A percentile compares a stretch with the other conserved stretches of the same genome.
These are phyloP conservation scores for Cynoglossus semilaevis DNA, from an alignment of 2,113 vertebrate genomes.

Conservation along the genomic window DNA sequence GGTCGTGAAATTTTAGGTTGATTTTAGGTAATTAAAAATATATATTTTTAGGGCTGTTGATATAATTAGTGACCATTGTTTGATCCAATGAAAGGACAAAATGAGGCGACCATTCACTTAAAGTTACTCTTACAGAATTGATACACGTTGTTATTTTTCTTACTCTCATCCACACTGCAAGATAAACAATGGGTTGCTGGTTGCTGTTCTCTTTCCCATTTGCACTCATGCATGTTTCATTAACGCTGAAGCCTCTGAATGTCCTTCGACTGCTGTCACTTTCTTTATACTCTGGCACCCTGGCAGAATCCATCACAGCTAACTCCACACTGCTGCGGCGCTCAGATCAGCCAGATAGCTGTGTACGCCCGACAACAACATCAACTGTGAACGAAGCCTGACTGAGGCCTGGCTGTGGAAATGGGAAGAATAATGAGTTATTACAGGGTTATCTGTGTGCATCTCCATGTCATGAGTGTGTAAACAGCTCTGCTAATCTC, in stretches of 20 bases:
- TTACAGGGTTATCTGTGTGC: conserved; percentile 73
- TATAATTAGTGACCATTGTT: too few species aligned
- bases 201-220: conserved; percentile 41
- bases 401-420: conserved; percentile 54
- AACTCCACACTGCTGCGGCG: conserved; percentile 36
- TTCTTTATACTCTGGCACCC: conserved; percentile 43
- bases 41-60: too few species aligned
- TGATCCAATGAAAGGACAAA: too few species aligned
- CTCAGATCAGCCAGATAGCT: conserved; percentile 52
- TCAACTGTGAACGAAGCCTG: conserved; percentile 49
- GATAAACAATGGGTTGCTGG: too few species aligned
- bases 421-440: conserved; percentile 72
- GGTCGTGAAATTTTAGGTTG: too few species aligned
- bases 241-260: conserved; percentile 56
- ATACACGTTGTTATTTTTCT: too few species aligned
- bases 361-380: conserved; percentile 44
- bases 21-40: too few species aligned
- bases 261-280: conserved; percentile 39
- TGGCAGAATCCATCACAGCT: conserved; percentile 29
- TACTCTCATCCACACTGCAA: too few species aligned
- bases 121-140: too few species aligned
- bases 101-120: too few species aligned
- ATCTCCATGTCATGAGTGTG: conserved; percentile 71
- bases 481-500: conserved; percentile 74
- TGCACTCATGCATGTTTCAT: conserved; percentile 67